Percentiles rank a stretch among this genome's conserved stretches.
phyloP scores from a whole-genome alignment of 2,113 vertebrate genomes.

The Notothenia rossii region DNA sequence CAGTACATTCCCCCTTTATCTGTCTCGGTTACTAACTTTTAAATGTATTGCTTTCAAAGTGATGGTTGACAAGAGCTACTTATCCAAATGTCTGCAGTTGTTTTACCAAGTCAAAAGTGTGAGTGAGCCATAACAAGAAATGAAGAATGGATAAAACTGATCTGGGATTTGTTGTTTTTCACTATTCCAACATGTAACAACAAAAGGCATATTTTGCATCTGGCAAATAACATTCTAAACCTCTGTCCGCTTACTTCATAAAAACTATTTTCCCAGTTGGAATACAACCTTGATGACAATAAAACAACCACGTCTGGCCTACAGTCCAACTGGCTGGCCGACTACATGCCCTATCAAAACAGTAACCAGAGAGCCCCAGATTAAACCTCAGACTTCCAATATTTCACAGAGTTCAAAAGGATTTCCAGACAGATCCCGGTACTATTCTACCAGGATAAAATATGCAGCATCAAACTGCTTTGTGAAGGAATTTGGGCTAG shows the following conservation, averaged over 20 bases:
- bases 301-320: slow-evolving; percentile 55
- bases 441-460: slow-evolving; percentile 46
- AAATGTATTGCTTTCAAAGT: slow-evolving; percentile 22
- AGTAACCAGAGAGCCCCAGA: slow-evolving; percentile 55
- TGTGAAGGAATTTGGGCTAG: slow-evolving; percentile 39
- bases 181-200: slow-evolving; percentile 24
- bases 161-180: slow-evolving; percentile 26
- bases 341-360: slow-evolving; percentile 61
- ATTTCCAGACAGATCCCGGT: slow-evolving; percentile 50
- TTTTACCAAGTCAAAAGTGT: slow-evolving; percentile 41
- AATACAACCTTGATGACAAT: slow-evolving; percentile 55
- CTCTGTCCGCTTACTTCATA: slow-evolving; percentile 27
- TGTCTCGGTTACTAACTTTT: slow-evolving; percentile 48
- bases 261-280: slow-evolving; percentile 44
- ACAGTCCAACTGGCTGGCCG: slow-evolving; percentile 23
- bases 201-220: slow-evolving; percentile 49
- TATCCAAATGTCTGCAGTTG: slow-evolving; percentile 42
- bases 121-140: slow-evolving; percentile 23
- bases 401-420: slow-evolving; percentile 64
- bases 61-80: slow-evolving; percentile 34
- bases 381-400: slow-evolving; percentile 60
- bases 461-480: slow-evolving; percentile 42
- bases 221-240: slow-evolving; percentile 34
- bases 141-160: slow-evolving; percentile 37
- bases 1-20: slow-evolving; percentile 54